These are phyloP conservation scores for Proisotoma minuta DNA, from an alignment of 2,888 invertebrate genomes.

Conservation along the genomic window DNA sequence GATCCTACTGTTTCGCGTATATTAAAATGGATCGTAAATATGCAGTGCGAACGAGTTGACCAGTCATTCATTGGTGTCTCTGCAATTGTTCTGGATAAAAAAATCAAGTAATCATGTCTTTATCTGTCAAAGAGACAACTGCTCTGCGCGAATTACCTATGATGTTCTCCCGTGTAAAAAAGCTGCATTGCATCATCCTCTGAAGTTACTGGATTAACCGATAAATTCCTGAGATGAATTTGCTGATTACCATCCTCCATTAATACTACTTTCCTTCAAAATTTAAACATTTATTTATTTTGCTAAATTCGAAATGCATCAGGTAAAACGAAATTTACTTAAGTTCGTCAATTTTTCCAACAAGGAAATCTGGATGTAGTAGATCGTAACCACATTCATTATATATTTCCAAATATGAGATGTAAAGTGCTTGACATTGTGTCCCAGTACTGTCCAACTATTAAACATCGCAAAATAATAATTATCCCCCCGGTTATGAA, in stretches of 20 bases:
- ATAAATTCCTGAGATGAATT: slow-evolving; percentile 55
- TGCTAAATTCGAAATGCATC: too few relatives aligned
- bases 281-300: neutral
- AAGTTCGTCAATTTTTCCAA: slow-evolving; percentile 53
- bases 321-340: slow-evolving; percentile 52
- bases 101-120: neutral
- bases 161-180: slow-evolving; percentile 55
- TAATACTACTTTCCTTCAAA: slow-evolving; percentile 52
- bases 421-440: slow-evolving; percentile 49
- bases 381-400: slow-evolving; percentile 58
- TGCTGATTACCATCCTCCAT: slow-evolving; percentile 55
- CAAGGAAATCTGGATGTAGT: slow-evolving; percentile 52
- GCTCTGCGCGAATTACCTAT: slow-evolving; percentile 48
- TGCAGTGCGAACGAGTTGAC: slow-evolving; percentile 58
- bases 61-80: slow-evolving; percentile 58
- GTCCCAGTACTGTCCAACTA: slow-evolving; percentile 17
- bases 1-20: slow-evolving; percentile 50
- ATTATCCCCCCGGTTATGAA: neutral
- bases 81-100: slow-evolving; percentile 52
- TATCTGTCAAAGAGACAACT: too few relatives aligned
- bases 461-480: neutral
- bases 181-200: slow-evolving; percentile 56
- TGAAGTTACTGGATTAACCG: slow-evolving; percentile 52
- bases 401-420: slow-evolving; percentile 58
- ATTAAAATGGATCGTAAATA: slow-evolving; percentile 56